Evolutionary conservation across 2,797 vertebrate species (phyloP), one percentile per base, ranked within the genome.

Genomic region (Notolepis coatsorum): DNA sequence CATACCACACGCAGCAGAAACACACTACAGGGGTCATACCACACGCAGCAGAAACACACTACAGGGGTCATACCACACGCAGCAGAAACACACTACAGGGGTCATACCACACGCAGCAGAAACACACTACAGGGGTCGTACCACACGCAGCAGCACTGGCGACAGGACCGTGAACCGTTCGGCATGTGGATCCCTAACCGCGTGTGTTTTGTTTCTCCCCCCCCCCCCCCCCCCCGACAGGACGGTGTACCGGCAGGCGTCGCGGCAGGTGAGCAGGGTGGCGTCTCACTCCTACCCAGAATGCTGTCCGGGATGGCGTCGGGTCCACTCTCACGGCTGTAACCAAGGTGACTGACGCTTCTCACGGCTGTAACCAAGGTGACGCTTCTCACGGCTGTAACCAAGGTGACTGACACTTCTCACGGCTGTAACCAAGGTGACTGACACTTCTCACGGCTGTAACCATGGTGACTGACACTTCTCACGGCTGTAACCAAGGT

Each of bases 271-370:
- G 27, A 91, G 81, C 43, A 87, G 73, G 82, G 47, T 48, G 0
- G 64, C 49, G 1, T 63, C 80, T 3, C 78, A 65, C 1, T 58
- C 82, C 17, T 85, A 91, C 1, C 57, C 88, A 60, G 75, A 92
- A 0, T 99, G 97, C 87, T 97, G 96, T 62, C 96, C 96, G 0
- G 96, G 96, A 24, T 97, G 97, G 97, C 78, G 80, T 61, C 86
- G 93, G 37, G 10, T 89, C 50, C 86, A 93, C 48, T 69, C 88
- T 0, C 86, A 91, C 3, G 79, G 90, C 84, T 98, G 97, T 62
- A 92, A 90, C 71, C 92, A 91, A 93, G 97, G 97, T 98, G 84
- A 85, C 27, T 1, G 13, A 23, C 8, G 3, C 9, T 33, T 28
- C 10, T 10, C 2, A n/a, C 28, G 5, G 8, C 15, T 18, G 10